phyloP scores from a whole-genome alignment of 2,113 vertebrate species.

The Neofelis nebulosa region DNA sequence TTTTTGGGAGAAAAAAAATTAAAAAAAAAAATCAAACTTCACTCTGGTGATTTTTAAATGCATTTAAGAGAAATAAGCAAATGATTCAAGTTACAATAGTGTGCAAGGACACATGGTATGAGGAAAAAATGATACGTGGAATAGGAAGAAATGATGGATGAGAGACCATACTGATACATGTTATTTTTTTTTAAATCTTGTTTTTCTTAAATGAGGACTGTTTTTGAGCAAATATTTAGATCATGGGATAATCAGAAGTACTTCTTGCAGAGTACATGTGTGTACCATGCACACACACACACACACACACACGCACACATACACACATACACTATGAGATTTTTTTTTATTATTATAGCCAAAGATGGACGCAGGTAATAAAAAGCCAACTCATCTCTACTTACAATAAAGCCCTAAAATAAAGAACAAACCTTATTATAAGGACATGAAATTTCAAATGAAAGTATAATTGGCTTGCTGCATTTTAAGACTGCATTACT shows the following conservation, averaged over 20 bases:
- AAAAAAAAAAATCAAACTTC: background rate
- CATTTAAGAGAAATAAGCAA: slow-evolving; percentile 56
- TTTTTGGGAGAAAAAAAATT: background rate
- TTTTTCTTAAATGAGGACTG: background rate
- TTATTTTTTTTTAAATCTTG: slow-evolving; percentile 22
- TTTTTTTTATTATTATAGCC: slow-evolving; percentile 36
- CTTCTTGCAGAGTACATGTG: background rate
- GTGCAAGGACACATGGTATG: background rate
- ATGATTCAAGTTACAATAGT: background rate
- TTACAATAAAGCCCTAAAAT: slow-evolving; percentile 71
- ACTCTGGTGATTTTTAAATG: background rate
- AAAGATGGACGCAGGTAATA: slow-evolving; percentile 63
- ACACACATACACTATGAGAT: background rate
- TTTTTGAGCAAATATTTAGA: background rate
- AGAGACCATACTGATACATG: background rate
- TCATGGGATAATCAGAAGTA: background rate
- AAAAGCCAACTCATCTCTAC: slow-evolving; percentile 56
- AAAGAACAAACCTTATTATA: slow-evolving; percentile 68
- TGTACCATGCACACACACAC: background rate
- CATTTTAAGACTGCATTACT: slow-evolving; percentile 80
- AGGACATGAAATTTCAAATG: slow-evolving; percentile 70
- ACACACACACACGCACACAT: background rate
- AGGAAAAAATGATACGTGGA: background rate
- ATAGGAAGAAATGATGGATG: background rate
- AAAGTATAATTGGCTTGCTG: slow-evolving; percentile 75